Base-by-base conservation (phyloP, 1,140 invertebrate genomes). In the Leptinotarsa texana region DNA sequence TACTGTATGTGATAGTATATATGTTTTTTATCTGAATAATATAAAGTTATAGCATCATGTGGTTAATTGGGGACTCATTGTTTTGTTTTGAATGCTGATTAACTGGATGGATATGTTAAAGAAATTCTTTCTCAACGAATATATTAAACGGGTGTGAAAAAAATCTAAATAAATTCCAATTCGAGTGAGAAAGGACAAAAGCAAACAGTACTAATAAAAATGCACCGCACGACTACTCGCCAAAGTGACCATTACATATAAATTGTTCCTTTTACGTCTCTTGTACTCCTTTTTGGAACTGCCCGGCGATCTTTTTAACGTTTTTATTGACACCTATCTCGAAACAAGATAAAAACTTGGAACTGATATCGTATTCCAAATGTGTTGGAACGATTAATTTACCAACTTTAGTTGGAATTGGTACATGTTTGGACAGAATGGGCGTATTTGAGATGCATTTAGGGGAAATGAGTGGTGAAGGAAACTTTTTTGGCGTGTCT, bases 231-330 rank as follows among this genome's bases (percentile, higher is more conserved):
- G 78, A 75, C 47, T 57, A 27, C 48, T 63, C 27, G 61, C 71
- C 67, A 75, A 80, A 80, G 79, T 80, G 79, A 78, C 79, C 79
- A 80, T 80, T 80, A 80, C 77, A 78, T 80, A 77, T 76, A 76
- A 80, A 77, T 76, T 78, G 77, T 78, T 78, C 75, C 79, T 73
- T 76, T 80, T 77, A 80, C 66, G 71, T 63, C 63, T 51, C 62
- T 73, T 77, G 71, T 78, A 78, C 62, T 65, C 63, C 71, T 69
- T 74, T 72, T 78, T 77, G 75, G 72, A 71, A 71, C 78, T 75
- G 47, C 66, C 57, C 75, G 68, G 71, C 63, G 68, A 75, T 75
- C 65, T 68, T 73, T 78, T 75, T 69, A 76, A 75, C 72, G 75
- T 57, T 57, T 68, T 74, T 75, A 62, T 76, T 72, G 68, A 77